phyloP scores from a whole-genome alignment of 2,113 vertebrate genomes.

The Phrynosoma platyrhinos region DNA sequence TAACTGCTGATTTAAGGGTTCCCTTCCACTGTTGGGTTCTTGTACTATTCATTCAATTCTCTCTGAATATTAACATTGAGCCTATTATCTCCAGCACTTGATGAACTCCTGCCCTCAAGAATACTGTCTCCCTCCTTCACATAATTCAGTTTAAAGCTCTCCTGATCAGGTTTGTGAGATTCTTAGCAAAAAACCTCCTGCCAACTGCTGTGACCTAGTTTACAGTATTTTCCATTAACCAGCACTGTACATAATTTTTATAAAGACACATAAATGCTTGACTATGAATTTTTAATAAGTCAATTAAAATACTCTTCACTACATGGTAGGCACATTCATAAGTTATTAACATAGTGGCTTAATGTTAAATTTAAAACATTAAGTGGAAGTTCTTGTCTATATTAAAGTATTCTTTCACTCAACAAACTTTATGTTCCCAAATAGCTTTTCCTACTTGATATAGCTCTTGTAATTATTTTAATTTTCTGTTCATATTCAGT shows the following conservation, averaged over 20 bases:
- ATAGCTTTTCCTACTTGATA: neutral
- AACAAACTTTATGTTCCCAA: neutral
- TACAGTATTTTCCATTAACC: neutral
- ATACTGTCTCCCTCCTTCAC: no score
- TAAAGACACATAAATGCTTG: conserved; percentile 8
- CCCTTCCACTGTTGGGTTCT: no score
- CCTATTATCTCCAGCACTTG: no score
- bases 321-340: neutral
- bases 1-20: no score
- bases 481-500: neutral
- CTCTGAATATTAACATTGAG: no score
- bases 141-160: no score
- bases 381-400: conserved; percentile 7
- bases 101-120: no score
- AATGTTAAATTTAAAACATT: conserved; percentile 26
- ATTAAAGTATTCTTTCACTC: neutral
- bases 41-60: no score
- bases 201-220: conserved; percentile 8
- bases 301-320: conserved; percentile 20
- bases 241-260: neutral
- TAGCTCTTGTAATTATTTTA: neutral
- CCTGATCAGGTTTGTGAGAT: no score
- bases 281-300: conserved; percentile 19
- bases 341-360: conserved; percentile 23
- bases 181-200: no score